phyloP scores from a whole-genome alignment of 2,113 vertebrate genomes.

The Monopterus albus region DNA sequence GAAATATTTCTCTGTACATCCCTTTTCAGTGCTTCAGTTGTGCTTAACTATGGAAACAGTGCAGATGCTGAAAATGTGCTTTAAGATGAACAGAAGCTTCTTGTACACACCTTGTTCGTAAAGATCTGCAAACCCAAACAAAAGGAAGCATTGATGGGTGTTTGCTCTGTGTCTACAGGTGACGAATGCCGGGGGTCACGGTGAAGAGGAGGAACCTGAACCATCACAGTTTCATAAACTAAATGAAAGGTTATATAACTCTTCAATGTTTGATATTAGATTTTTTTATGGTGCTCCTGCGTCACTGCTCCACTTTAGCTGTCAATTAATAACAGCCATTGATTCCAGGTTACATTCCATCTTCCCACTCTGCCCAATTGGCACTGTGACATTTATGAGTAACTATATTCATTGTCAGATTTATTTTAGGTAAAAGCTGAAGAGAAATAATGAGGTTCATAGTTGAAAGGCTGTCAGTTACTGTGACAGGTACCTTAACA shows the following conservation, averaged over 20 bases:
- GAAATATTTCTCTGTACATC: no score
- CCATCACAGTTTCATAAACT: constrained; percentile 45
- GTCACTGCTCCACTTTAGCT: neutral
- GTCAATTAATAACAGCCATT: constrained; percentile 1
- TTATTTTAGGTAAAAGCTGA: neutral
- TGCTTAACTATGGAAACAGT: no score
- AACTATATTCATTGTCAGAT: neutral
- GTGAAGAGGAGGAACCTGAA: neutral
- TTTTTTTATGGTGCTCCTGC: neutral
- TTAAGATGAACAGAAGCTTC: no score
- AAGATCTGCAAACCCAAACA: no score
- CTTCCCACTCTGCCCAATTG: neutral
- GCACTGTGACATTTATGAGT: neutral
- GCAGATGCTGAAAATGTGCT: no score
- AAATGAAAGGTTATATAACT: constrained; percentile 54
- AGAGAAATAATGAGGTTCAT: neutral
- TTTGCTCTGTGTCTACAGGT: neutral
- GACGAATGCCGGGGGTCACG: neutral
- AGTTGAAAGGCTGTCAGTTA: neutral
- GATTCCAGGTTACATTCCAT: neutral
- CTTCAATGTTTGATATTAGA: constrained; percentile 10
- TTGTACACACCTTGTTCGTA: no score
- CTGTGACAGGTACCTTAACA: no score
- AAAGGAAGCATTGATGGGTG: no score
- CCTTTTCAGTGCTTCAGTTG: no score